Evolutionary conservation across 1,140 invertebrate species (phyloP), one percentile per base, ranked within the genome.

Genomic region (Prorops nasuta): DNA sequence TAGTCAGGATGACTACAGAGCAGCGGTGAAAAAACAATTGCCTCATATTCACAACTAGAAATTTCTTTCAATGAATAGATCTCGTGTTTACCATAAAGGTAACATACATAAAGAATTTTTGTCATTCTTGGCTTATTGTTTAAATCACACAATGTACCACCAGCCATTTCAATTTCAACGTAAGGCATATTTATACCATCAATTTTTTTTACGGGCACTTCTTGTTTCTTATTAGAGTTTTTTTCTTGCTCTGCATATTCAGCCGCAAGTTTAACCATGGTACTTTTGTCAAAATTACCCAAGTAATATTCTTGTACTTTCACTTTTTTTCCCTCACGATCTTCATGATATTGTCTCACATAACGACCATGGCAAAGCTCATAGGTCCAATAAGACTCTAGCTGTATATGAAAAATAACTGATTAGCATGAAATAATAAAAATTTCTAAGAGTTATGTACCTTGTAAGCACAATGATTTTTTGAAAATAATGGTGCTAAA

Each of bases 361-460:
- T 89, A 87, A 56, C 83, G 81, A 3, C 94, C 94, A 80, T 98
- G 96, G 68, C 96, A 98, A 8, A 98, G 79, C 77, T 98, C 94
- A 79, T 98, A 98, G 0, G 91, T 94, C 96, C 96, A 98, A 72
- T 96, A 98, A 32, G 88, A 87, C 72, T 98, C 96, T 45, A 98
- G 78, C 84, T 89, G 54, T 37, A 67, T 66, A 53, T n/a, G n/a
- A n/a, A n/a, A 14, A 36, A 40, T 12, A 28, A 24, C 40, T 24
- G 48, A 28, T 49, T 55, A 18, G 39, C n/a, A n/a, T n/a, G 32
- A 10, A 38, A 39, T 38, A 37, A 38, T 43, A 2, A 44, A 36
- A 16, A n/a, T 28, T 28, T 10, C 37, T 14, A 15, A 21, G 44
- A 35, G n/a, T n/a, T 24, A 53, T 63, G 60, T 77, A 86, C 85